Base-by-base conservation (phyloP, 2,113 vertebrate genomes). In the Athene cunicularia region DNA sequence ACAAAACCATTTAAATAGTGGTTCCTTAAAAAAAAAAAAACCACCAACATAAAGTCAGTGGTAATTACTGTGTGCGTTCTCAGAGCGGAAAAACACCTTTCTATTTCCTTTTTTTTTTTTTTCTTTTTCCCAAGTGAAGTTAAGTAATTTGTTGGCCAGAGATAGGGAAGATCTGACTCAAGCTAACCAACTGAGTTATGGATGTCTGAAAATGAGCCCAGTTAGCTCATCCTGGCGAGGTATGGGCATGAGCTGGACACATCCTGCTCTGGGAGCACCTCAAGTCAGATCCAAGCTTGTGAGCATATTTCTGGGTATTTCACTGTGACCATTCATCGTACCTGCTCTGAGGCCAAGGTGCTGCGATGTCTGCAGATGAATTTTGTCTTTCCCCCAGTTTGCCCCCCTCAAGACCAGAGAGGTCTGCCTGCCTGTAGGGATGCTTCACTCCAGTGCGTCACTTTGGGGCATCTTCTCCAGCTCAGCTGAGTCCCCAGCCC, bases 61-160 rank as follows among this genome's bases (percentile, higher is more conserved):
- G 28, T 80, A 90, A 92, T 85, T 68, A 62, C 33, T 15, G 0
- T 16, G 47, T 35, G 28, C 16, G 12, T 59, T 67, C 27, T 80
- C 45, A 79, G 41, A 71, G 20, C 33, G 41, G 49, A 30, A 82
- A 89, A 68, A 4, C 15, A 53, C 12, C 11, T 86, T 81, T 93
- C 41, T 89, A 2, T 12, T 12, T 41, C 1, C 0, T 8, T 10
- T 32, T 32, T 63, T 60, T n/a, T 26, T 33, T 19, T 14, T 11
- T 41, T 67, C 37, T 45, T 3, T 4, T 0, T 0, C 2, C 37
- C 17, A 47, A 76, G 8, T 2, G 8, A 64, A 28, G 15, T 35
- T 76, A 45, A 37, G 27, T 35, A 30, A 49, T 47, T 53, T 22
- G 16, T 59, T 58, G 11, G n/a, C 20, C 63, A 67, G 58, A 4